Evolutionary conservation across 2,888 invertebrate species (phyloP).

Genomic region (Colostygia pectinataria): DNA sequence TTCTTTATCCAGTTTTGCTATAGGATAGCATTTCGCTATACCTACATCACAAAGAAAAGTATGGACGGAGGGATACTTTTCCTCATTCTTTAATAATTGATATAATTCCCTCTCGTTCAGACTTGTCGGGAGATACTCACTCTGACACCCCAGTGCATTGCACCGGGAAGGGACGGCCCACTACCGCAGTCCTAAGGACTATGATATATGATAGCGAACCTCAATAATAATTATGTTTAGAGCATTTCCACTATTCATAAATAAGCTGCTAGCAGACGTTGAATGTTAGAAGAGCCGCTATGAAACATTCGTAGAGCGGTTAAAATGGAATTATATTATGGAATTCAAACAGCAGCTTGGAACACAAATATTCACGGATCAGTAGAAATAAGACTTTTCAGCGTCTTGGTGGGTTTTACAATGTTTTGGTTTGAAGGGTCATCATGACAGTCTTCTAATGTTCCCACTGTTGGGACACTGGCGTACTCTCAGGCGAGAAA

Average conservation of each 20-base stretch:
- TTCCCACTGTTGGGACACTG: too few relatives aligned
- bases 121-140: slow-evolving; percentile 3
- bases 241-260: slow-evolving; percentile 15
- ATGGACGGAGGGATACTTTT: neutral
- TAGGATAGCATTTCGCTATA: too few relatives aligned
- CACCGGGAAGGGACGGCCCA: slow-evolving; percentile 31
- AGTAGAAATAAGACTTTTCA: too few relatives aligned
- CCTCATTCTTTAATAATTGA: slow-evolving; percentile 12
- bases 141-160: slow-evolving; percentile 26
- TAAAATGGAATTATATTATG: too few relatives aligned
- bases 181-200: slow-evolving; percentile 21
- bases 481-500: too few relatives aligned
- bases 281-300: neutral
- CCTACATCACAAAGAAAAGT: too few relatives aligned
- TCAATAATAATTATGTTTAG: slow-evolving; percentile 16
- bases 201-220: slow-evolving; percentile 27
- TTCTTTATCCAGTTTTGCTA: too few relatives aligned
- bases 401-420: too few relatives aligned
- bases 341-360: neutral
- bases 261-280: slow-evolving; percentile 1
- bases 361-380: too few relatives aligned
- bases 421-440: too few relatives aligned
- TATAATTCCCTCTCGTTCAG: neutral
- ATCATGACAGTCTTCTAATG: too few relatives aligned
- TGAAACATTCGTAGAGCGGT: neutral